Base-by-base conservation (phyloP, 2,888 invertebrate species). In the Onchidella celtica region DNA sequence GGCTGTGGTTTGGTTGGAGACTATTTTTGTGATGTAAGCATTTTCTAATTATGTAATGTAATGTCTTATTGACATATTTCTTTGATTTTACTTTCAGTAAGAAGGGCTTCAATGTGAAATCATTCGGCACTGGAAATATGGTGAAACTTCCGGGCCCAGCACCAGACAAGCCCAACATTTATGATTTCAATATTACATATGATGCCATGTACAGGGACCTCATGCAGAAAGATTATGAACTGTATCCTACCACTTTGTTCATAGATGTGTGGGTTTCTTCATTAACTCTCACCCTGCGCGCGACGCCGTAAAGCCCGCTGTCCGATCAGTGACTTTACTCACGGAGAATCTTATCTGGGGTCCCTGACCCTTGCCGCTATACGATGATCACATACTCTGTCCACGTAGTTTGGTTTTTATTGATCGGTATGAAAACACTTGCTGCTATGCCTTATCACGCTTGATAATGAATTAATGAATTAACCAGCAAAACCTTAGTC, bases 141-240 rank as follows among this genome's bases (percentile, higher is more conserved):
- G 99, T 99, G 0, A 99, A 99, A 93, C 94, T 99, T 81, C 99
- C 99, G 9, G 99, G 99, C 57, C 96, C 97, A 70, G 96, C 98
- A 11, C 96, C 97, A 3, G 98, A 98, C 93, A 92, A 93, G 90
- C 99, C 99, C 2, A 99, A 99, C 94, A 96, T 98, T 84, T 99
- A 99, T 91, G 99, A 99, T 92, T 99, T 99, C 94, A 97, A 97
- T 77, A 96, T 97, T 27, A 96, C 97, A 0, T 99, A 99, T 91
- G 99, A 99, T 88, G 96, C 97, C 89, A 99, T 99, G 93, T 98
- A 98, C 92, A 90, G 96, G 92, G 99, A 99, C 94, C 94, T 99
- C 83, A 93, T 96, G 88, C 95, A 95, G 83, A 99, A 99, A 94
- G 99, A 99, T 92, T 97, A 97, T 94, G 95, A 96, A 90, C 96